phyloP scores from a whole-genome alignment of 2,113 vertebrate genomes.

The Panthera uncia region DNA sequence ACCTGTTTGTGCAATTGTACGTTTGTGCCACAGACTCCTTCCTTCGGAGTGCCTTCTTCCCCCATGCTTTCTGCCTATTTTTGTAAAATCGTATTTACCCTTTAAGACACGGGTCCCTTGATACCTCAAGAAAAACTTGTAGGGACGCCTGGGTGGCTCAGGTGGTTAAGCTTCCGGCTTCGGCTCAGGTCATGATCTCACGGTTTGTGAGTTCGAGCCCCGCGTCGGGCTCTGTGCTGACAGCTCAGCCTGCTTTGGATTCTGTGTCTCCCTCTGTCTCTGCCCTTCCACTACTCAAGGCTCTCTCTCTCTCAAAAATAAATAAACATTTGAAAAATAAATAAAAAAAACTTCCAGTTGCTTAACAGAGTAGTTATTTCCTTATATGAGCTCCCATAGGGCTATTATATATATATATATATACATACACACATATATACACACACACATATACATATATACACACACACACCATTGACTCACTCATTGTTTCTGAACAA shows the following conservation, averaged over 20 bases:
- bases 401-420: background rate
- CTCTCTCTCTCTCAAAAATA: no score
- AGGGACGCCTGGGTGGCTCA: background rate
- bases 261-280: background rate
- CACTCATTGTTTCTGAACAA: background rate
- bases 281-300: no score
- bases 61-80: background rate
- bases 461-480: background rate
- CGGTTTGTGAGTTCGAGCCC: background rate
- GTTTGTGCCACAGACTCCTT: background rate
- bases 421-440: no score
- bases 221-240: no score
- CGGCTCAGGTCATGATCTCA: background rate
- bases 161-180: background rate
- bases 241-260: background rate
- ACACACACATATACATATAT: no score
- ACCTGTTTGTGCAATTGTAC: background rate
- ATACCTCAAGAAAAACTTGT: background rate
- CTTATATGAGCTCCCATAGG: background rate
- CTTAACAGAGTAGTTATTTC: background rate
- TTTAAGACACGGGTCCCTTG: background rate
- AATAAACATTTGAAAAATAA: no score
- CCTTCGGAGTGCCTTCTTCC: background rate
- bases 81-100: background rate
- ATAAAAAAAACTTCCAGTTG: background rate